phyloP scores from a whole-genome alignment of 2,113 vertebrate genomes.

The Acanthisitta chloris region DNA sequence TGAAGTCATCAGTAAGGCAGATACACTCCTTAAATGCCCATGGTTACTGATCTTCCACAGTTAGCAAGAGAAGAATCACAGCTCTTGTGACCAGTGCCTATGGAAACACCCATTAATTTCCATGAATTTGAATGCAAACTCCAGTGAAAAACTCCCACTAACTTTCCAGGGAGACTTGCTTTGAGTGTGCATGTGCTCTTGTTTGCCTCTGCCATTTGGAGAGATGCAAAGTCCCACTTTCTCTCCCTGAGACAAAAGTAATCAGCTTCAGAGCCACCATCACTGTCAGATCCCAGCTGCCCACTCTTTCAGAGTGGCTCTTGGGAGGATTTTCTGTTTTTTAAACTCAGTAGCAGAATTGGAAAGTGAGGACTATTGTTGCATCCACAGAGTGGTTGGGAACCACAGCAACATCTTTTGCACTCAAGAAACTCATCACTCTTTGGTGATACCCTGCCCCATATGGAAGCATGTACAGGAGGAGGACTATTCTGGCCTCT shows the following conservation, averaged over 20 bases:
- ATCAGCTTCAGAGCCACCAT: background rate
- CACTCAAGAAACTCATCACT: background rate
- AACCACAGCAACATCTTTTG: background rate
- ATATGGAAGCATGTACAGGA: background rate
- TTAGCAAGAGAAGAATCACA: constrained; percentile 5
- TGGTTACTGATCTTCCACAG: constrained; percentile 19
- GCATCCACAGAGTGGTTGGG: background rate
- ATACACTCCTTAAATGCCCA: background rate
- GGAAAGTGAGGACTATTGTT: background rate
- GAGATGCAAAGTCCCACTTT: background rate
- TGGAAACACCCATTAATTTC: constrained; percentile 32
- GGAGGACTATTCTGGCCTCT: background rate
- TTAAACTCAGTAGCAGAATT: background rate
- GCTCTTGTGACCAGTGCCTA: background rate
- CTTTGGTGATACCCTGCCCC: background rate
- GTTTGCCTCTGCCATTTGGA: background rate
- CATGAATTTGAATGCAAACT: constrained; percentile 15
- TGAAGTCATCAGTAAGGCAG: constrained; percentile 14
- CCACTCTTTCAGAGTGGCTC: background rate
- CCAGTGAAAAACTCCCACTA: background rate
- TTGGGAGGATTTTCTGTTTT: background rate
- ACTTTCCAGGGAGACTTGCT: background rate
- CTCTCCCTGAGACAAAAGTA: background rate
- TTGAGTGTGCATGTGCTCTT: rapidly evolving
- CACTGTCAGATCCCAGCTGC: background rate